Conservation (phyloP, 2,888 invertebrate species). For the Orgyia antiqua region DNA sequence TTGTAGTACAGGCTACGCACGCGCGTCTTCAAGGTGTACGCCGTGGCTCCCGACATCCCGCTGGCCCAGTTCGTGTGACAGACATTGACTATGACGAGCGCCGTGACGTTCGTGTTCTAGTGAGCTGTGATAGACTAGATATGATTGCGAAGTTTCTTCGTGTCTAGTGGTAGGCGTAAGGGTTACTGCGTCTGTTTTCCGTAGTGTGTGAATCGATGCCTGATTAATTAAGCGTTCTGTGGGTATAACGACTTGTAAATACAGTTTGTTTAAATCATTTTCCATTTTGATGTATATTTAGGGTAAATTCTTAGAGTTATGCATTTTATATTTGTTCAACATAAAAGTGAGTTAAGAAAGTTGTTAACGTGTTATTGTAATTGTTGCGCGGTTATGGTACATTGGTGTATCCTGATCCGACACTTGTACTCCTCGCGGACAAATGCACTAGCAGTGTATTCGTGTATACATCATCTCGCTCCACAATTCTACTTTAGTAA, state of each 20-base stretch:
- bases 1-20: conserved; percentile 35
- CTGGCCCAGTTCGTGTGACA: conserved; percentile 17
- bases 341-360: conserved; percentile 49
- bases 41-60: conserved; percentile 44
- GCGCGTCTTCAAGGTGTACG: conserved; percentile 72
- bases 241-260: conserved; percentile 66
- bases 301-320: conserved; percentile 63
- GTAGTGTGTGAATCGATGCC: conserved; percentile 43
- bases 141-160: conserved; percentile 49
- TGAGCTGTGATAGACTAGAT: conserved; percentile 74
- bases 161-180: conserved; percentile 61
- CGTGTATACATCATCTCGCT: no score
- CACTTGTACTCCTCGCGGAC: conserved; percentile 4
- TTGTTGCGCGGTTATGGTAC: conserved; percentile 46
- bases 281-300: conserved; percentile 74
- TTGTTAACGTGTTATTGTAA: conserved; percentile 60
- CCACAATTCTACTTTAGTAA: no score
- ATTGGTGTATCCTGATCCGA: conserved; percentile 29
- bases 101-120: conserved; percentile 40
- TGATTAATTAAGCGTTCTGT: conserved; percentile 55
- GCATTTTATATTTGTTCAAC: conserved; percentile 69
- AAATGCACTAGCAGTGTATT: no score
- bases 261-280: conserved; percentile 59
- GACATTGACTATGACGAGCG: conserved; percentile 9
- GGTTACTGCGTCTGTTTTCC: conserved; percentile 31